Evolutionary conservation across 1,140 invertebrate genomes (phyloP).

Genomic region (Argopecten irradians): DNA sequence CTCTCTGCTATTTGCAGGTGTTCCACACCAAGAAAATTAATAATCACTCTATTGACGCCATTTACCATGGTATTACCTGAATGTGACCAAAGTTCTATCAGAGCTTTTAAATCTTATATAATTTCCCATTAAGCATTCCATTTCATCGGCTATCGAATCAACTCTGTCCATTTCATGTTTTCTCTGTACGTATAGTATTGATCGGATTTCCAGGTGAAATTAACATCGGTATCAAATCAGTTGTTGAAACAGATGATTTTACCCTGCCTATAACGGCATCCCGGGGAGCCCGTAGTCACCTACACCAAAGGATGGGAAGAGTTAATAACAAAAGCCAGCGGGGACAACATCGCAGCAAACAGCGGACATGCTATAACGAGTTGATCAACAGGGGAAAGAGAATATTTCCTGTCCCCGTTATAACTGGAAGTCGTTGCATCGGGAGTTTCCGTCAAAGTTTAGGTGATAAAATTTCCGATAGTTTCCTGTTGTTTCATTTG

Average conservation of each 20-base stretch:
- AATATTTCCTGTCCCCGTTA: neutral
- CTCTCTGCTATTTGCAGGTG: slow-evolving; percentile 12
- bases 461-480: neutral
- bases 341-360: slow-evolving; percentile 13
- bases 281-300: neutral
- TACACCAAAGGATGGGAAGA: neutral
- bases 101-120: slow-evolving; percentile 23
- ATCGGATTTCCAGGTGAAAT: slow-evolving; percentile 21
- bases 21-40: neutral
- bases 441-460: neutral
- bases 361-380: slow-evolving; percentile 14
- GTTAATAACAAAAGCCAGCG: slow-evolving; percentile 19
- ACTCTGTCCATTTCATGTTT: slow-evolving; percentile 16
- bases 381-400: slow-evolving; percentile 16
- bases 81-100: neutral
- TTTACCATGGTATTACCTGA: neutral
- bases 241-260: neutral
- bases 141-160: slow-evolving; percentile 15
- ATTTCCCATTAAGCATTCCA: slow-evolving; percentile 16
- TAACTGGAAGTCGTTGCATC: slow-evolving; percentile 7
- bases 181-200: slow-evolving; percentile 4
- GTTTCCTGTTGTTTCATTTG: slow-evolving; percentile 7
- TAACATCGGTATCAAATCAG: neutral
- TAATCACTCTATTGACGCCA: slow-evolving; percentile 7
- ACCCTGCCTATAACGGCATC: slow-evolving; percentile 6